Base-by-base conservation (phyloP, 2,888 invertebrate species). In the Cephus pygmeus region DNA sequence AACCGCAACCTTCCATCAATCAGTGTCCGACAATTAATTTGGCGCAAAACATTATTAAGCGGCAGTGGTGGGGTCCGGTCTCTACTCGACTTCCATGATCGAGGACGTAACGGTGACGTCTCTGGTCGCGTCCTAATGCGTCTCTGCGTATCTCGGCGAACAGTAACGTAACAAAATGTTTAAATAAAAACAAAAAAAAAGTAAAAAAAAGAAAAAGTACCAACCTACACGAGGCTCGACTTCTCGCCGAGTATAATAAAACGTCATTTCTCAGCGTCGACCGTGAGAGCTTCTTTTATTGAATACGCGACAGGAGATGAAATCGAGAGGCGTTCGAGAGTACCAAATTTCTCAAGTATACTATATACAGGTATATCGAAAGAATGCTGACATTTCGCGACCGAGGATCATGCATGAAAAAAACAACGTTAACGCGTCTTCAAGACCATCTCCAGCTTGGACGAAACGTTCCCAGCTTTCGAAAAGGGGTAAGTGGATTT, bases 401-500 rank as follows among this genome's bases (percentile, higher is more conserved):
- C 23, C 23, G 9, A 56, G 56, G 1, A 23, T 9, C 56, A 6
- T 23, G 6, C 23, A 23, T 9, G 6, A 23, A 73, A 75, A 76
- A 80, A 79, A 79, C 80, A 78, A 75, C 33, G 31, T n/a, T 9
- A 36, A 56, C 4, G n/a, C 3, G 11, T 23, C 11, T 23, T 23
- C 69, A 30, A 69, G 15, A 56, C 30, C 9, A 78, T 78, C 82
- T 79, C 82, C 76, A 77, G 69, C 78, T 73, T 71, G 71, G 36
- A 73, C 11, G 69, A 12, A 34, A 33, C 73, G 40, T 69, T 78
- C 30, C 31, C 12, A 30, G n/a, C 3, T 11, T 36, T 12, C 2
- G 15, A 68, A 75, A 68, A 75, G 36, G 69, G 36, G 36, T 75
- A 76, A 79, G 79, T 80, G 76, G 77, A 77, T 79, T 83, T 80